phyloP scores from a whole-genome alignment of 1,140 invertebrate genomes.

The Idris sp. region DNA sequence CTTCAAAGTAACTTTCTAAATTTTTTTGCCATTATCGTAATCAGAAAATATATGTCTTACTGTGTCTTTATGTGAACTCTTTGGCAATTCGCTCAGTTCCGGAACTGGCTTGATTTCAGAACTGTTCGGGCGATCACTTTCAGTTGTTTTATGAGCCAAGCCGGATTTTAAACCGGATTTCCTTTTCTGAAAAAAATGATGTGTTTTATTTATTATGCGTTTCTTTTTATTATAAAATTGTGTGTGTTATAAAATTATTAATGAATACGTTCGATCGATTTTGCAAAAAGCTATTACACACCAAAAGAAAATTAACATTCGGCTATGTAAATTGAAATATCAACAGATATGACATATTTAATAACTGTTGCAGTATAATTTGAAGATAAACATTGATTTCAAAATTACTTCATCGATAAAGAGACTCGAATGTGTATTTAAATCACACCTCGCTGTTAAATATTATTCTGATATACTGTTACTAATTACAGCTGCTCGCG shows the following conservation, averaged over 20 bases:
- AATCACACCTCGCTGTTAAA: slow-evolving; percentile 4
- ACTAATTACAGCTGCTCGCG: slow-evolving; percentile 14
- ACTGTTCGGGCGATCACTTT: background rate
- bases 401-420: slow-evolving; percentile 15
- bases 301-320: slow-evolving; percentile 2
- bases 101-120: slow-evolving; percentile 1
- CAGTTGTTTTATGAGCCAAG: slow-evolving; percentile 13
- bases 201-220: too few species aligned
- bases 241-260: too few species aligned
- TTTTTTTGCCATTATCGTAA: too few species aligned
- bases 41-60: too few species aligned
- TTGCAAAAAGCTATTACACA: slow-evolving; percentile 1
- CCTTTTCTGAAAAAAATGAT: slow-evolving; percentile 14
- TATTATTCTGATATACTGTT: slow-evolving; percentile 2
- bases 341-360: slow-evolving; percentile 10
- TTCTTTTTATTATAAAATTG: too few species aligned
- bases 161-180: slow-evolving; percentile 18
- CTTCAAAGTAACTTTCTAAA: too few species aligned
- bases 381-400: slow-evolving; percentile 21
- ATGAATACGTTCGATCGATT: background rate
- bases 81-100: slow-evolving; percentile 9
- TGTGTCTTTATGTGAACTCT: background rate
- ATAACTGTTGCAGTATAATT: slow-evolving; percentile 21
- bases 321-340: slow-evolving; percentile 18
- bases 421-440: slow-evolving; percentile 6